Base-by-base conservation (phyloP, 2,888 invertebrate species). In the Rhingia rostrata region DNA sequence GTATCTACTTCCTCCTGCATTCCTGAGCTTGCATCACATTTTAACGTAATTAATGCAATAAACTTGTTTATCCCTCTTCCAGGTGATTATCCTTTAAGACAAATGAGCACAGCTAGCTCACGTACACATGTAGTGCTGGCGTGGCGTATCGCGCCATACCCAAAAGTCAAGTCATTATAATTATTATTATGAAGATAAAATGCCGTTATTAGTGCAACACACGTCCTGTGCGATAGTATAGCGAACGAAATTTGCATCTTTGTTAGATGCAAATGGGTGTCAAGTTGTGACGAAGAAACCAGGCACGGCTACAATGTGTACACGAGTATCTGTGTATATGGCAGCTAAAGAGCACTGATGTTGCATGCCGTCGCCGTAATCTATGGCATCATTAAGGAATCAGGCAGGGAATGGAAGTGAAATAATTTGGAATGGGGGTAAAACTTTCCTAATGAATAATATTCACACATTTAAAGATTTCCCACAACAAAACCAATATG, bases 11-110 rank as follows among this genome's bases (percentile, higher is more conserved):
- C 2, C 30, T 22, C 22, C 35, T 58, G 35, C 32, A 74, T 75
- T 32, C 64, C 69, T 80, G 70, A 61, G 66, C 80, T 80, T 54
- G 84, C 80, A 80, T 84, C 80, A 80, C 64, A 84, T 80, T 84
- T 84, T 80, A 80, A 75, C 75, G 61, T 80, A 84, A 84, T 84
- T 84, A 84, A 80, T 84, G 84, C 84, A 80, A 84, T 80, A 70
- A 80, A 80, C 69, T 80, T 80, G 80, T 74, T 80, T 84, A 75
- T 75, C 64, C 64, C 43, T 69, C 70, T 84, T 64, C 51, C 69
- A 80, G 80, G 84, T 80, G 84, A 84, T 84, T 84, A 84, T 84
- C 69, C 80, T 54, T 39, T 75, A 80, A 84, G 84, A 66, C 80
- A 80, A 84, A 84, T 84, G 84, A 69, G 80, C 37, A 56, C 60